Evolutionary conservation across 2,113 vertebrate genomes (phyloP).

Genomic region (Aythya baeri): DNA sequence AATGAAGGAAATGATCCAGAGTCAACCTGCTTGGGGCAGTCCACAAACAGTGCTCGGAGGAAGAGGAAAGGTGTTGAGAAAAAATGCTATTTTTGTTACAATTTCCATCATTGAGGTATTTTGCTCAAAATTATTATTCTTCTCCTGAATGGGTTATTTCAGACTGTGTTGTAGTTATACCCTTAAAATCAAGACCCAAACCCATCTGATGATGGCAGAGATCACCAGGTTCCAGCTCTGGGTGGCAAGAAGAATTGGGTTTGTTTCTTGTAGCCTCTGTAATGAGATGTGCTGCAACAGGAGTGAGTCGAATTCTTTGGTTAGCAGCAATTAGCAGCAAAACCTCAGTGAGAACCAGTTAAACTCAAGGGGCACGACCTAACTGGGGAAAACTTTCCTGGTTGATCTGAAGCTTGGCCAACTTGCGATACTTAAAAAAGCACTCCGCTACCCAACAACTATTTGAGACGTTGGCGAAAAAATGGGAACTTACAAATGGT

Average conservation of each 20-base stretch:
- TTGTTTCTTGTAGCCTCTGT: not conserved
- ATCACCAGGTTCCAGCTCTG: not conserved
- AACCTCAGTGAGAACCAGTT: not conserved
- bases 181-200: not conserved
- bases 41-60: not conserved
- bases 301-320: not conserved
- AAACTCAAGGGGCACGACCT: slow-evolving; percentile 26
- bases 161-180: not conserved
- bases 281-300: not conserved
- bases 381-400: not conserved
- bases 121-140: not conserved
- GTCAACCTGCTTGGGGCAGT: not conserved
- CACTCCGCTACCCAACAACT: not conserved
- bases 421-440: not conserved
- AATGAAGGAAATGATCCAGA: not conserved
- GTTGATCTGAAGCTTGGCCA: slow-evolving; percentile 37
- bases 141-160: not conserved
- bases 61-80: not conserved
- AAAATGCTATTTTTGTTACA: not conserved
- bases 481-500: not conserved
- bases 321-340: slow-evolving; percentile 34
- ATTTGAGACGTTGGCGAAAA: not conserved
- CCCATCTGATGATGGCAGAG: not conserved
- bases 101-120: not conserved
- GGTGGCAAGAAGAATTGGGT: not conserved